Evolutionary conservation across 1,140 invertebrate species (phyloP).

Genomic region (Conus ventricosus): DNA sequence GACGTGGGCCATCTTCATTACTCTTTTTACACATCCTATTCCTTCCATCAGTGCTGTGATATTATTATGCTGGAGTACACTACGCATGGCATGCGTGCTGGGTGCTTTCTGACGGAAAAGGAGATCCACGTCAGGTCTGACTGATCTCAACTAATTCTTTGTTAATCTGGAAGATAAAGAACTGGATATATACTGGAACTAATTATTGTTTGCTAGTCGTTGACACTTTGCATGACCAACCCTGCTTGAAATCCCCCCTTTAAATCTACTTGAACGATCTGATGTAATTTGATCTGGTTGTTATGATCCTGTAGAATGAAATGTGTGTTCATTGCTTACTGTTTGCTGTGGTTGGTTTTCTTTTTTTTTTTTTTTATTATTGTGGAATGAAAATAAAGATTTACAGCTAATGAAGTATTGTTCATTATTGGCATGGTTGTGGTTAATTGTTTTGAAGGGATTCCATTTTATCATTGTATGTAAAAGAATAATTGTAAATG

Average conservation of each 20-base stretch:
- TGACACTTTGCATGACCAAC: constrained; percentile 16
- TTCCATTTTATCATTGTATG: too few relatives aligned
- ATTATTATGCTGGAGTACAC: not conserved
- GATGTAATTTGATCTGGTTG: not conserved
- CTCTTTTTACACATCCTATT: not conserved
- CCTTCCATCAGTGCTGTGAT: not conserved
- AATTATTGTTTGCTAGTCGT: not conserved
- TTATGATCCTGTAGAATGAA: not conserved
- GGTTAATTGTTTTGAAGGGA: not conserved
- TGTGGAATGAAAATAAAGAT: not conserved
- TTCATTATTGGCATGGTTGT: not conserved
- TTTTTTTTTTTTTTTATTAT: not conserved
- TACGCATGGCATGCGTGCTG: not conserved
- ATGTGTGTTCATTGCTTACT: not conserved
- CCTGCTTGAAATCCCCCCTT: not conserved
- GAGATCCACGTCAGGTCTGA: too few relatives aligned
- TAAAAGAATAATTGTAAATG: too few relatives aligned
- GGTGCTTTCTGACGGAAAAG: too few relatives aligned
- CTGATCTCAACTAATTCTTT: not conserved
- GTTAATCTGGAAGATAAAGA: not conserved
- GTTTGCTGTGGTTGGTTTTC: constrained; percentile 7
- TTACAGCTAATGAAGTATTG: not conserved
- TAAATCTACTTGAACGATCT: not conserved
- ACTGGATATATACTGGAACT: not conserved
- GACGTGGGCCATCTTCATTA: not conserved